These are phyloP conservation scores for Trissolcus basalis DNA, from an alignment of 1,140 invertebrate genomes.

Conservation along the genomic window DNA sequence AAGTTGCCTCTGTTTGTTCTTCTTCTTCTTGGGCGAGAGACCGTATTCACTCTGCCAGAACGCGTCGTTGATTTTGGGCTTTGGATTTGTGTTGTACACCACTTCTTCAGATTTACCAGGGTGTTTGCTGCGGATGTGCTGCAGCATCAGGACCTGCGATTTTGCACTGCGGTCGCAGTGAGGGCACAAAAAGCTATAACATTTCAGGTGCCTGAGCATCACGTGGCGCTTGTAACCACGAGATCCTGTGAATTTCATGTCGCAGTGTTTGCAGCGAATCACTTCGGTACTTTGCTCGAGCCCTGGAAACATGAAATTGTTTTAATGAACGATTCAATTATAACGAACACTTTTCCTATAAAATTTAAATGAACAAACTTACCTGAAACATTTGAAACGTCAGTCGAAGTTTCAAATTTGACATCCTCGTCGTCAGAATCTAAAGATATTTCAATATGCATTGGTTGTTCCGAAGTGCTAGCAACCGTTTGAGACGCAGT, in stretches of 20 bases:
- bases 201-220: constrained; percentile 67
- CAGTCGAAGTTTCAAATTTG: constrained; percentile 24
- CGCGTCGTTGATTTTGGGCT: constrained; percentile 62
- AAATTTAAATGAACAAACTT: no score
- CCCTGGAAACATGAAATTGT: background rate
- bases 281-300: background rate
- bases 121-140: constrained; percentile 68
- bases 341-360: no score
- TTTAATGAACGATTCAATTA: no score
- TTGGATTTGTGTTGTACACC: constrained; percentile 57
- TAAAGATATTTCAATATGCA: constrained; percentile 21
- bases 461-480: constrained; percentile 18
- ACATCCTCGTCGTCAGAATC: constrained; percentile 57
- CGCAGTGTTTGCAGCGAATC: constrained; percentile 71
- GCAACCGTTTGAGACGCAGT: constrained; percentile 22
- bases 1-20: constrained; percentile 4
- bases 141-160: constrained; percentile 61
- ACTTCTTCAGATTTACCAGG: constrained; percentile 57
- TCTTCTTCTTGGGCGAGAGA: constrained; percentile 54
- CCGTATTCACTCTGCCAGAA: constrained; percentile 74
- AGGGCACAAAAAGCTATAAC: constrained; percentile 67
- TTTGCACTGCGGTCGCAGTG: constrained; percentile 71
- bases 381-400: background rate
- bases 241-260: constrained; percentile 58
- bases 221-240: constrained; percentile 73